These are phyloP conservation scores for Pterostichus madidus DNA, from an alignment of 2,888 invertebrate species.

Conservation along the genomic window DNA sequence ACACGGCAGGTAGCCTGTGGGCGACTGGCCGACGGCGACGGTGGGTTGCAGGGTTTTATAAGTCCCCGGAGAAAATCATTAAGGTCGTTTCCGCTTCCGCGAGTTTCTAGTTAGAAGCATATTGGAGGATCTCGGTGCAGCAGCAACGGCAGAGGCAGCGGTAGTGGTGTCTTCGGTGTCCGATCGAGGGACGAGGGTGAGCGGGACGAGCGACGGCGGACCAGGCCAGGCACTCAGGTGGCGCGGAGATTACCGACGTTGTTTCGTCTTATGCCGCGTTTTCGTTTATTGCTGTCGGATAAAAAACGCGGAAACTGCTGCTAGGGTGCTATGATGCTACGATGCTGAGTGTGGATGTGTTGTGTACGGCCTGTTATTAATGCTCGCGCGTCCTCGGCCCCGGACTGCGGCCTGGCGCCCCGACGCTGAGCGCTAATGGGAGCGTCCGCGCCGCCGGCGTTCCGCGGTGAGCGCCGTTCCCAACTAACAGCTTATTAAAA, in stretches of 20 bases:
- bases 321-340: too few relatives aligned
- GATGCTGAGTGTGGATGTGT: constrained; percentile 41
- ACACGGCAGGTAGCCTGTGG: background rate
- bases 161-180: constrained; percentile 68
- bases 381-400: constrained; percentile 14
- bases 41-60: constrained; percentile 68
- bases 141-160: constrained; percentile 21
- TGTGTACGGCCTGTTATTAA: constrained; percentile 29
- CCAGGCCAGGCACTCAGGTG: constrained; percentile 55
- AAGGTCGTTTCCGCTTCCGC: constrained; percentile 72
- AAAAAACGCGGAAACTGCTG: constrained; percentile 46
- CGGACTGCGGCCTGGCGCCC: constrained; percentile 11
- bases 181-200: constrained; percentile 51
- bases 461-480: constrained; percentile 60
- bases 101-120: constrained; percentile 73
- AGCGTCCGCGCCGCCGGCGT: constrained; percentile 59
- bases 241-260: constrained; percentile 63
- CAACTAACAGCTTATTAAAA: constrained; percentile 67
- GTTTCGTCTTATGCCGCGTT: constrained; percentile 64
- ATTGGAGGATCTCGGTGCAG: constrained; percentile 70
- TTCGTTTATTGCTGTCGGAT: constrained; percentile 62
- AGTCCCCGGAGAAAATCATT: constrained; percentile 72
- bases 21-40: background rate
- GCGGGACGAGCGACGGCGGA: constrained; percentile 15
- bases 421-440: constrained; percentile 56